Base-by-base conservation (phyloP, 1,140 invertebrate genomes). In the Microplitis mediator region DNA sequence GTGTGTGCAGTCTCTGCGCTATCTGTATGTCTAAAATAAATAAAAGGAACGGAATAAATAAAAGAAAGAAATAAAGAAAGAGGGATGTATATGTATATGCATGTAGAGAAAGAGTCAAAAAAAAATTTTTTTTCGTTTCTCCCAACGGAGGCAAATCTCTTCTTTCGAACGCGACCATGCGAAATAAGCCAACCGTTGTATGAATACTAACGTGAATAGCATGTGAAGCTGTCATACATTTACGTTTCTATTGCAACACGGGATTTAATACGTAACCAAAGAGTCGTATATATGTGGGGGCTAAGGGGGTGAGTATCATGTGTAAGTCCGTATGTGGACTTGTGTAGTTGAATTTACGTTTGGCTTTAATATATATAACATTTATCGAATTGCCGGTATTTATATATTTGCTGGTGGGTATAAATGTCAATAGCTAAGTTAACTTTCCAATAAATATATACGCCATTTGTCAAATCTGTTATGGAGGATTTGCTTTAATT, bases 131-230 rank as follows among this genome's bases (percentile, higher is more conserved):
- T 45, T 45, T 45, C 39, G 39, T 45, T 23, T 82, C 72, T 81
- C 79, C 72, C 78, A 79, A 81, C 79, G 77, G 79, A 86, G 83
- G 85, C 83, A 86, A 86, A 86, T 86, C 85, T 86, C 82, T 84
- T 84, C 83, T 87, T 87, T 85, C 80, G 79, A 64, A 79, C 66
- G 75, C 82, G 80, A 72, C 82, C 82, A 84, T 85, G 84, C 81
- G 86, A 87, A 87, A 85, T 86, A 86, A 87, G 84, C 84, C 84
- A 85, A 83, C 78, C 81, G 79, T 82, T 84, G 63, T 66, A 79
- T 86, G 82, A 86, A 85, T 86, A 80, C 84, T 84, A 84, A 86
- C 83, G 84, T 84, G 82, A 78, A 85, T 82, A 80, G 75, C 79
- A 78, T 74, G 69, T 62, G 75, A 73, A 76, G 75, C 77, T 76